Evolutionary conservation across 2,888 invertebrate species (phyloP).

Genomic region (Patella depressa): DNA sequence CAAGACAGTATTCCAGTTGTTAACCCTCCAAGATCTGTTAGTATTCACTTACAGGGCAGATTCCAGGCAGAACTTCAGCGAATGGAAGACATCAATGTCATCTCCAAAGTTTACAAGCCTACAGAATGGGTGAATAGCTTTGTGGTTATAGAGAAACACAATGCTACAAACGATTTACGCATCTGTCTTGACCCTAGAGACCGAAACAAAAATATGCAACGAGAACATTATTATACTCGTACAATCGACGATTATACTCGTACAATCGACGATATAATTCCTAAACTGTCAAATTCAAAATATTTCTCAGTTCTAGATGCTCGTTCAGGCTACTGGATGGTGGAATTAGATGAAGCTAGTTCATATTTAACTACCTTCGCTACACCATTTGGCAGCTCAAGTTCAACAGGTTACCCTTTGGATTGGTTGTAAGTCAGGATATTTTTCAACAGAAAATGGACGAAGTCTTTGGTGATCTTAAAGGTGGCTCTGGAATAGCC

Average conservation of each 20-base stretch:
- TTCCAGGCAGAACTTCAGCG: too few species aligned
- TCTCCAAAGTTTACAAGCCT: too few species aligned
- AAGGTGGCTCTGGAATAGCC: slow-evolving; percentile 26
- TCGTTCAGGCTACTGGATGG: neutral
- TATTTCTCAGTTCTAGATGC: neutral
- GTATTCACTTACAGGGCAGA: neutral
- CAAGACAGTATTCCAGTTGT: neutral
- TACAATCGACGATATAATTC: neutral
- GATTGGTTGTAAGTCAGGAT: slow-evolving; percentile 18
- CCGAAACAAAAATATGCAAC: too few species aligned
- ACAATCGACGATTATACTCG: too few species aligned
- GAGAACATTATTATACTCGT: too few species aligned
- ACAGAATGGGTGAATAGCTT: too few species aligned
- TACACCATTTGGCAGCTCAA: neutral
- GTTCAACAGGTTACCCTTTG: neutral
- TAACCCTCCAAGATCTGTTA: neutral
- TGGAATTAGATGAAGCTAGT: neutral
- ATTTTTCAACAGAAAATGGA: slow-evolving; percentile 30
- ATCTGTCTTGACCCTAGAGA: too few species aligned
- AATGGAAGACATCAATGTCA: too few species aligned
- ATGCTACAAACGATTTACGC: too few species aligned
- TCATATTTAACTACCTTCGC: neutral
- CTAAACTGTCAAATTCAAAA: neutral
- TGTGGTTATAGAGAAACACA: too few species aligned
- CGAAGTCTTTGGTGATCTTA: slow-evolving; percentile 25